Evolutionary conservation across 1,140 invertebrate species (phyloP), one percentile per base, ranked within the genome.

Genomic region (Pentalonia nigronervosa): DNA sequence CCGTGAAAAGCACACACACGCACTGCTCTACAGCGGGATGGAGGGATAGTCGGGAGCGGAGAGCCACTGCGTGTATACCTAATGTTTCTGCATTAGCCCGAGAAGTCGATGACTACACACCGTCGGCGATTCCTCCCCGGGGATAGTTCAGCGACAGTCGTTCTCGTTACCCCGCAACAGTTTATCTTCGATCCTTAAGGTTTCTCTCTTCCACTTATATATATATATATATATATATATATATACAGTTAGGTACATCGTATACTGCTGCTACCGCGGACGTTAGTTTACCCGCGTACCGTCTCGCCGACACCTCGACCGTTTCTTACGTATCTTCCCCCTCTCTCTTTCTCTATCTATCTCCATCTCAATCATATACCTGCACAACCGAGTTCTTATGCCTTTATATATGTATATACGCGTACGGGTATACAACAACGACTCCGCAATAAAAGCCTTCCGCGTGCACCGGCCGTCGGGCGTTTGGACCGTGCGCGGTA

Each of bases 81-180:
- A 91, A 91, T 91, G 90, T 91, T 91, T 91, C 67, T 83, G 67
- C 60, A 91, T 91, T 91, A 91, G 60, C 53, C 45, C 30, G 90
- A 45, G 23, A 60, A 91, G 90, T 91, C 90, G 60, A 91, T 91
- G 90, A 91, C 56, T 76, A 91, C 45, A 91, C 36, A 91, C 56
- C 90, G 60, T 47, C 56, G 90, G 90, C 90, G 56, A 91, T 91
- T 91, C 90, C 56, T 91, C 90, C 60, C 90, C 56, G 60, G 90
- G 90, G 90, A 91, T 91, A 91, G 90, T 91, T 91, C 90, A 91
- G n/a, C 90, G 60, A 91, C 90, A 76, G 90, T 81, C 36, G 36
- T 81, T 91, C 67, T 83, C 67, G 67, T 83, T 76, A 91, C 90
- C 90, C 60, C 90, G 90, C 90, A 91, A 67, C 90, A 91, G 90